Base-by-base conservation (phyloP, 2,888 invertebrate genomes). In the Metellina segmentata region DNA sequence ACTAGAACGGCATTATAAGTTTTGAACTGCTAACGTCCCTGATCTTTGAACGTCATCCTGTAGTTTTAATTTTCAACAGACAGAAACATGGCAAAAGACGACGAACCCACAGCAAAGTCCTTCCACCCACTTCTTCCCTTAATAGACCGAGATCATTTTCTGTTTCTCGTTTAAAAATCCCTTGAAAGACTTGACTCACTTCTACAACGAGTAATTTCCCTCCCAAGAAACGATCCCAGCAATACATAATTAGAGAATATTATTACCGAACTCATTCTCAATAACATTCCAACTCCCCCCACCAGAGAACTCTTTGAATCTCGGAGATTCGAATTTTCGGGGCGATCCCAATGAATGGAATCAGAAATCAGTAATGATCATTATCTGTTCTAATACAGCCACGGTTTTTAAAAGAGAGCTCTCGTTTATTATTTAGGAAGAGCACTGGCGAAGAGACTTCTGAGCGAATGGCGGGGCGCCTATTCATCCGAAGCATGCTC, bases 281-380 rank as follows among this genome's bases (percentile, higher is more conserved):
- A 85, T 79, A 83, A 89, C 70, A 52, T 85, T 69, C 74, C 34
- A 34, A 34, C 34, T 4, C 34, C 4, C 34, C 34, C 69, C 77
- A 8, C 51, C 51, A 48, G 52, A 51, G 70, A 79, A 79, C 34
- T 79, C 53, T 85, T 75, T 61, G 52, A 87, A 34, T 34, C 34
- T 34, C 34, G 34, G 34, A 34, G 34, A 34, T 34, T 34, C 34
- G 34, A 34, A 34, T 34, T 34, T 34, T 34, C 34, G 34, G 34
- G 34, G 34, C 34, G 34, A 34, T 34, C 34, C 61, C 11, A 74
- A 61, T 71, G 82, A 91, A 87, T 87, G 20, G 87, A 78, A 87
- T 83, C 83, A 81, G 74, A 87, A 86, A 87, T 91, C 91, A 49
- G 87, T 91, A 91, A 91, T 87, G 91, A 91, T 91, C 91, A 91